These are phyloP conservation scores for Xylocampa areola DNA, from an alignment of 2,888 invertebrate species.

Conservation along the genomic window DNA sequence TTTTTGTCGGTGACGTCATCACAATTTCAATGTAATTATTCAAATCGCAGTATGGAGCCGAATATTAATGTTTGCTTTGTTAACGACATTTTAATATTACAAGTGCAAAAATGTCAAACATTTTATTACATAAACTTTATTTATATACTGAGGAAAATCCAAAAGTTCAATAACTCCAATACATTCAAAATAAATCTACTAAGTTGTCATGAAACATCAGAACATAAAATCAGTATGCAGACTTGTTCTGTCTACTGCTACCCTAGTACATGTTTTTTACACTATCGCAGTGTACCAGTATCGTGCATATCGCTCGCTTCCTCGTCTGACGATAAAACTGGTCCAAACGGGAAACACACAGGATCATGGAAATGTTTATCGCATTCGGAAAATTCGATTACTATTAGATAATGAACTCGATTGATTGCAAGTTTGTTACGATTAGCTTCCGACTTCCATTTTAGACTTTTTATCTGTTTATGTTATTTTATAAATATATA, in stretches of 20 bases:
- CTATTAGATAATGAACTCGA: slow-evolving; percentile 30
- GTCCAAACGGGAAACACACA: slow-evolving; percentile 29
- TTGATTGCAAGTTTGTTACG: slow-evolving; percentile 1
- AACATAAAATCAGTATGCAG: neutral
- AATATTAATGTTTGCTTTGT: slow-evolving; percentile 18
- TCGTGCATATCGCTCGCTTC: slow-evolving; percentile 15
- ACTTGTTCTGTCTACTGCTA: slow-evolving; percentile 6
- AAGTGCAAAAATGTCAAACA: too few species aligned
- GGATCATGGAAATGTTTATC: slow-evolving; percentile 43
- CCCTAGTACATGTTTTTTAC: too few species aligned
- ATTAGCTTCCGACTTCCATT: slow-evolving; percentile 25
- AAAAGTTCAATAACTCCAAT: too few species aligned
- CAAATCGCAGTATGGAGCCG: slow-evolving; percentile 17
- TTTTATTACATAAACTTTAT: too few species aligned
- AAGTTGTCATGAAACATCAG: slow-evolving; percentile 11
- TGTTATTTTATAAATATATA: too few species aligned
- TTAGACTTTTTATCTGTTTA: too few species aligned
- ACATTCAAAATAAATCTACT: neutral
- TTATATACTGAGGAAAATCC: too few species aligned
- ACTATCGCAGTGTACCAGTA: too few species aligned
- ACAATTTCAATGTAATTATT: slow-evolving; percentile 27
- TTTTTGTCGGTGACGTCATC: slow-evolving; percentile 12
- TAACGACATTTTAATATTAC: neutral
- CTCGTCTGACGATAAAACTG: slow-evolving; percentile 11
- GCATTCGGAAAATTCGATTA: slow-evolving; percentile 39